Conservation (phyloP, 2,888 invertebrate species). For the Chrysolina oricalcia region DNA sequence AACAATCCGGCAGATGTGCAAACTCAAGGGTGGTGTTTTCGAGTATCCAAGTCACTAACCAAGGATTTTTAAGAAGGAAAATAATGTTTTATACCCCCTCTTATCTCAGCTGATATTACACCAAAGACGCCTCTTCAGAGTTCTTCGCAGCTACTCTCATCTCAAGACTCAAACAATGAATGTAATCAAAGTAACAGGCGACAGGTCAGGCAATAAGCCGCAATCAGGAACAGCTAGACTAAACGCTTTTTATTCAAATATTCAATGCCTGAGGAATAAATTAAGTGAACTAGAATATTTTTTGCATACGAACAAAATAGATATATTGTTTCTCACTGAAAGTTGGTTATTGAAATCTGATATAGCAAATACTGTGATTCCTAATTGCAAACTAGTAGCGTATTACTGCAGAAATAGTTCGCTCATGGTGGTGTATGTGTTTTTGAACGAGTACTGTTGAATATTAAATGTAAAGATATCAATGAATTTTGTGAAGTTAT, state of each 20-base stretch:
- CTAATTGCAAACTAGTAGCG: no score
- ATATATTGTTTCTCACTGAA: constrained; percentile 25
- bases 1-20: no score
- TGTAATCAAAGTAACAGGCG: constrained; percentile 3
- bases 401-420: constrained; percentile 33
- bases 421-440: constrained; percentile 35
- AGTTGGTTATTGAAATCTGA: constrained; percentile 28
- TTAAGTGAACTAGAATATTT: constrained; percentile 32
- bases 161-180: no score
- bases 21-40: no score
- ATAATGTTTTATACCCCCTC: no score
- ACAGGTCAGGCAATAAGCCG: constrained; percentile 15
- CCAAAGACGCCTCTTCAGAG: no score
- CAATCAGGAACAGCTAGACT: constrained; percentile 18
- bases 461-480: constrained; percentile 7
- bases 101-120: no score
- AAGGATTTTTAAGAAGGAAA: no score
- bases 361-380: constrained; percentile 25
- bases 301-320: constrained; percentile 27
- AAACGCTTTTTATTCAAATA: constrained; percentile 26
- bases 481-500: constrained; percentile 29
- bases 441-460: constrained; percentile 15
- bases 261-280: constrained; percentile 30
- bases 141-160: not conserved
- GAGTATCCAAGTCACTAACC: no score